These are phyloP conservation scores for Crotalus helleri DNA, from an alignment of 2,113 vertebrate species.

Conservation along the genomic window DNA sequence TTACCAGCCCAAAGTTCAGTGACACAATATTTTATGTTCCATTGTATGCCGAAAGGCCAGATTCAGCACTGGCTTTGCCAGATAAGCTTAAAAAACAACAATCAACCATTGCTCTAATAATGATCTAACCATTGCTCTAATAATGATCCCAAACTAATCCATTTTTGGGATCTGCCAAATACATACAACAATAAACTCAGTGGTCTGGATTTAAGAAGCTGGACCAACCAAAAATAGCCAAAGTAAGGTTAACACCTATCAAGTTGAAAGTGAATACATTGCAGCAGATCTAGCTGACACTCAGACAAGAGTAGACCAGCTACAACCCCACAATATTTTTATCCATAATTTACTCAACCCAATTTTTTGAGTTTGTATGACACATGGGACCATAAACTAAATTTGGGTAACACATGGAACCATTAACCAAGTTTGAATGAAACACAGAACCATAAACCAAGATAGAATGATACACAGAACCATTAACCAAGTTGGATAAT, in stretches of 20 bases:
- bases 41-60: background rate
- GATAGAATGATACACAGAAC: background rate
- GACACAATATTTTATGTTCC: background rate
- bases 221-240: background rate
- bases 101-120: background rate
- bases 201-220: background rate
- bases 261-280: background rate
- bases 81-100: background rate
- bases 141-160: background rate
- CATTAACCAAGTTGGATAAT: background rate
- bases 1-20: background rate
- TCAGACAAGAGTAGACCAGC: background rate
- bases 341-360: background rate
- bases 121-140: background rate
- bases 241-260: background rate
- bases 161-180: background rate
- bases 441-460: background rate
- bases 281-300: background rate
- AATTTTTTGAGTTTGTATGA: background rate
- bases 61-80: background rate
- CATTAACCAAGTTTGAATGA: background rate
- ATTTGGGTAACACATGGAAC: background rate
- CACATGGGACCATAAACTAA: background rate
- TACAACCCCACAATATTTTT: background rate
- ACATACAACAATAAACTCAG: background rate